A percentile compares a stretch with the other conserved stretches of the same genome.
phyloP scores from a whole-genome alignment of 2,113 vertebrate species.

The Crocuta crocuta region DNA sequence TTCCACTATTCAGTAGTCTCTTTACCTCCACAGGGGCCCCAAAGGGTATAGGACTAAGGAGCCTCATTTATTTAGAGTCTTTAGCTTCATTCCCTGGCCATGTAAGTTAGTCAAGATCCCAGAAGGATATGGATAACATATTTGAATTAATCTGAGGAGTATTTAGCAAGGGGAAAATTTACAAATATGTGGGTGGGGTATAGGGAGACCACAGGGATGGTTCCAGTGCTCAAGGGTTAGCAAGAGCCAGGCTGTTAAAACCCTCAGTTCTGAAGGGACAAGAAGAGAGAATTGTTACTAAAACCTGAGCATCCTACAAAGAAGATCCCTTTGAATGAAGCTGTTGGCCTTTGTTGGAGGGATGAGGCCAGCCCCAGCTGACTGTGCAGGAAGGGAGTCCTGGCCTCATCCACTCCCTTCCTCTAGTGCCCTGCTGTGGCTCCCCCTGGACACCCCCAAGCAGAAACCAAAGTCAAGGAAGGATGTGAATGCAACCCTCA shows the following conservation, averaged over 20 bases:
- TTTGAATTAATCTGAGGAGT: not conserved
- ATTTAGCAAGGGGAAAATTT: not conserved
- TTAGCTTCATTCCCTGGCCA: not conserved
- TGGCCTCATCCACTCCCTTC: not conserved
- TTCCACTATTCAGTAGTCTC: not conserved
- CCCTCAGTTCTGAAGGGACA: not conserved
- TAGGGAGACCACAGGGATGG: not conserved
- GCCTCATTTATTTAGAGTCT: not conserved
- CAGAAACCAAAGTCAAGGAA: not conserved
- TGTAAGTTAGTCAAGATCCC: not conserved
- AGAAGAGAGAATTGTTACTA: not conserved
- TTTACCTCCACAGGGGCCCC: not conserved
- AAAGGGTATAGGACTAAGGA: not conserved
- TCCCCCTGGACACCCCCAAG: not conserved
- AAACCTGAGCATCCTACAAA: no score
- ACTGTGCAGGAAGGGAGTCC: not conserved
- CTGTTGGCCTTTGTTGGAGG: not conserved
- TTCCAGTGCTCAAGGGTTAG: not conserved
- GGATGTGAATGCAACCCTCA: not conserved
- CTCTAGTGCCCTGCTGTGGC: not conserved
- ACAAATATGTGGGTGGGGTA: not conserved
- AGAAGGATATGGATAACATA: not conserved
- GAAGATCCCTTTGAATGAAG: not conserved
- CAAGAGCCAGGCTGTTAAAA: not conserved
- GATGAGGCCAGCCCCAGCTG: not conserved